These are phyloP conservation scores for Aphis gossypii DNA, from an alignment of 1,140 invertebrate genomes.

Conservation along the genomic window DNA sequence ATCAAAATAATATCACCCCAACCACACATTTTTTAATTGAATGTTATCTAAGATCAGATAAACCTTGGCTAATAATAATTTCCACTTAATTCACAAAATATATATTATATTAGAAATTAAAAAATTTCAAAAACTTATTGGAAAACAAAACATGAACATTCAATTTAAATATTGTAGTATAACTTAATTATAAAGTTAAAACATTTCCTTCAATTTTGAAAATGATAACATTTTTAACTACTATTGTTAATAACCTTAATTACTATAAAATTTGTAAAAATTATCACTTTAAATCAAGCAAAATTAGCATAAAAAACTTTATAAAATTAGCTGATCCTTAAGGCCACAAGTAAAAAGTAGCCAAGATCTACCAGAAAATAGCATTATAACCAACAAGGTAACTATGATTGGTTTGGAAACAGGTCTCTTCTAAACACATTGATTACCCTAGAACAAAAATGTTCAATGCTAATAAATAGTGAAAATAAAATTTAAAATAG, in stretches of 20 bases:
- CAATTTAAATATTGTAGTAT: constrained; percentile 51
- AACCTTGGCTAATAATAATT: constrained; percentile 34
- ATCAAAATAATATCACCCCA: constrained; percentile 5
- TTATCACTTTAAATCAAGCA: constrained; percentile 49
- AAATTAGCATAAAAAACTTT: constrained; percentile 21
- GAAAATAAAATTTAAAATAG: neutral
- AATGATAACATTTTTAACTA: neutral
- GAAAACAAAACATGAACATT: constrained; percentile 22
- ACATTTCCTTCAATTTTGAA: constrained; percentile 17
- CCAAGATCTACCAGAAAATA: constrained; percentile 51
- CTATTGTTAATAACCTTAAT: constrained; percentile 3
- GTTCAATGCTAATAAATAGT: neutral
- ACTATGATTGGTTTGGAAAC: constrained; percentile 53
- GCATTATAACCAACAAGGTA: constrained; percentile 36
- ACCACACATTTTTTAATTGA: constrained; percentile 7
- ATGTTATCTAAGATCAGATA: constrained; percentile 29
- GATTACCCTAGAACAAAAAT: constrained; percentile 32
- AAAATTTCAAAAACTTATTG: constrained; percentile 22
- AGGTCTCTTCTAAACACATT: constrained; percentile 36
- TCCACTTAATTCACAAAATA: constrained; percentile 27
- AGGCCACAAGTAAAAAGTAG: constrained; percentile 48
- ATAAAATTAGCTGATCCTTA: constrained; percentile 17
- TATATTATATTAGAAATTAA: constrained; percentile 36
- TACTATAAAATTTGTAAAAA: constrained; percentile 27
- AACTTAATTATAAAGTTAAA: constrained; percentile 48